Conservation (phyloP, 2,113 vertebrate species). For the Lampris incognitus region DNA sequence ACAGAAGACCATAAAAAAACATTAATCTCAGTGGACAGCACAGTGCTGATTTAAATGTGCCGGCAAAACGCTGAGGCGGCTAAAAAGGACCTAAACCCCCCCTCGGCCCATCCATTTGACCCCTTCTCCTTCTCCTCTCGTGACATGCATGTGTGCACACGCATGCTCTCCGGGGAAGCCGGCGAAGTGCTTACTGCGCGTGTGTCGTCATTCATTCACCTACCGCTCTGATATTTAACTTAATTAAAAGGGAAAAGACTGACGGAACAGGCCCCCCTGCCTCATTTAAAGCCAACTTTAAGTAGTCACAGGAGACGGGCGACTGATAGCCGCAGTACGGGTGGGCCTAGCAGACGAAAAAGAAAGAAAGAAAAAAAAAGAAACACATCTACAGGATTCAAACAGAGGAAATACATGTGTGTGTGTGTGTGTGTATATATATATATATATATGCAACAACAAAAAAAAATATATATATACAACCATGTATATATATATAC, state of each 20-base stretch:
- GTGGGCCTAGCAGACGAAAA: background rate
- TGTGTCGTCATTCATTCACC: slow-evolving; percentile 52
- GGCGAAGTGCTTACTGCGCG: slow-evolving; percentile 14
- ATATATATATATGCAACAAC: too few relatives aligned
- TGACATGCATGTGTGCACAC: slow-evolving; percentile 6
- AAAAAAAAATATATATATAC: too few relatives aligned
- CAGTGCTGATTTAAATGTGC: slow-evolving; percentile 17
- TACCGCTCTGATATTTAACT: slow-evolving; percentile 46
- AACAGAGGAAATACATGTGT: too few relatives aligned
- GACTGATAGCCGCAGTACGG: background rate
- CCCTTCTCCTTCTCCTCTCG: slow-evolving; percentile 7
- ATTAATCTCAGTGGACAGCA: slow-evolving; percentile 10
- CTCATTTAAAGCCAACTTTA: slow-evolving; percentile 48
- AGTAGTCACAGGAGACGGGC: slow-evolving; percentile 22
- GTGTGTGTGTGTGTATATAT: too few relatives aligned
- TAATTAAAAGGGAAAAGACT: slow-evolving; percentile 61
- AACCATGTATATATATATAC: too few relatives aligned
- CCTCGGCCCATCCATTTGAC: slow-evolving; percentile 9
- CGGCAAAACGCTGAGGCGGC: slow-evolving; percentile 45
- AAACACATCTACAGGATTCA: too few relatives aligned
- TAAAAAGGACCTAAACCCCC: slow-evolving; percentile 29
- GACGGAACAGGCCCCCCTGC: slow-evolving; percentile 29
- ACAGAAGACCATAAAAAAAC: slow-evolving; percentile 44
- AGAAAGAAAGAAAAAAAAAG: background rate
- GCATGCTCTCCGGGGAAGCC: slow-evolving; percentile 12